Base-by-base conservation (phyloP, 2,797 vertebrate genomes). In the Anas capensis region DNA sequence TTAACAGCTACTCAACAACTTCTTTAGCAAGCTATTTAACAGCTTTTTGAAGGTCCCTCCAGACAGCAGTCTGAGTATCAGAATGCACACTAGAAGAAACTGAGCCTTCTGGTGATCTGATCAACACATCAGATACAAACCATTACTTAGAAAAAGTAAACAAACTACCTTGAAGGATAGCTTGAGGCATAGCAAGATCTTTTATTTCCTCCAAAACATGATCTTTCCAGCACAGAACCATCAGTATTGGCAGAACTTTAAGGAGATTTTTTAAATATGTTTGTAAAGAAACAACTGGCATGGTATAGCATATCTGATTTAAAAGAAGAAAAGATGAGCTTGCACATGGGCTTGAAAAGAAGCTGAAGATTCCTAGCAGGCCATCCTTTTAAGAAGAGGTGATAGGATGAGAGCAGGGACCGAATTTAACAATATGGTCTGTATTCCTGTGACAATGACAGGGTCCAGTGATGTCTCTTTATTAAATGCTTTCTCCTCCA, bases 401-500 rank as follows among this genome's bases (percentile, higher is more conserved):
- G 71, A 87, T 34, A 92, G 44, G 36, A 90, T 53, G 83, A 96
- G 38, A 91, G 58, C 40, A 94, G 38, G 76, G 82, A 58, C 77
- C 82, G 90, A 72, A 90, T 92, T 89, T 15, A 42, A 91, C 85
- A 84, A 13, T 36, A 86, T 40, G 27, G 76, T 91, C 82, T 86
- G 12, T 75, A 84, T 88, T 94, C 83, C 58, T 72, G 38, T 53
- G 68, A 88, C 85, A 90, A 88, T 40, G 58, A 92, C 85, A 92
- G 86, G 70, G 93, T 90, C 58, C 62, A 95, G 90, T 62, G 92
- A 81, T 6, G 15, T 54, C 44, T 95, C 91, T 93, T 96, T 90
- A 96, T 96, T 90, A 96, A 96, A 95, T 93, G 96, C 91, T 95
- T 97, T 97, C 92, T 97, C 93, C 90, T 95, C 86, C 92, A 97